Evolutionary conservation across 2,113 vertebrate species (phyloP), one percentile per base, ranked within the genome.

Genomic region (Peromyscus maniculatus): DNA sequence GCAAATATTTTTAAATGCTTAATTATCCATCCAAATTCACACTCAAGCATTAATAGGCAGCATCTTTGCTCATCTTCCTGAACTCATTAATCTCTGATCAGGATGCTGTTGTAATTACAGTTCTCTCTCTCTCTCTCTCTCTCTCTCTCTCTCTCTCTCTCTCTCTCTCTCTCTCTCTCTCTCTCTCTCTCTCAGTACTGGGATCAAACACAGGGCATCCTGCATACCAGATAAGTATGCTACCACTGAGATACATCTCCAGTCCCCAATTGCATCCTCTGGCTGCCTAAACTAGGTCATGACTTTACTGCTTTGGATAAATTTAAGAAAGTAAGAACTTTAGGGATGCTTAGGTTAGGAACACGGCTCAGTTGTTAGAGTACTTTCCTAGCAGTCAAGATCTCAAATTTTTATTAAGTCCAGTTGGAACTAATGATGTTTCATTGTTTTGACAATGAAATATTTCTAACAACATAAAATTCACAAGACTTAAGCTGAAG

Each of bases 351-450:
- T 87, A 43, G 80, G 39, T 21, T 36, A 3, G 26, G 1, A 66
- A 6, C 17, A 64, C 36, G 4, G 43, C 0, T 52, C 31, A 52
- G 43, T 49, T 21, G 26, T 17, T 22, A 69, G 24, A 84, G 15
- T 31, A 43, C 7, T 84, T 84, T 15, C n/a, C 82, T 64, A 64
- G 7, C 4, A 46, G 39, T 46, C 66, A 91, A 75, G 49, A 79
- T 36, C 11, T 59, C 62, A 82, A 22, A 84, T 57, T 87, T 82
- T 83, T 55, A 93, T 75, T 87, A 80, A 92, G 78, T 66, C 33
- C 64, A n/a, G 13, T 39, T 95, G 69, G 57, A 91, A 94, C 88
- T 91, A 95, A 95, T 86, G 12, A 94, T 67, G 62, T 67, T 28
- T 87, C 15, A 69, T 11, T 91, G 16, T 90, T 75, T 90, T 69